Conservation (phyloP, 2,113 vertebrate genomes). For the Ahaetulla prasina region DNA sequence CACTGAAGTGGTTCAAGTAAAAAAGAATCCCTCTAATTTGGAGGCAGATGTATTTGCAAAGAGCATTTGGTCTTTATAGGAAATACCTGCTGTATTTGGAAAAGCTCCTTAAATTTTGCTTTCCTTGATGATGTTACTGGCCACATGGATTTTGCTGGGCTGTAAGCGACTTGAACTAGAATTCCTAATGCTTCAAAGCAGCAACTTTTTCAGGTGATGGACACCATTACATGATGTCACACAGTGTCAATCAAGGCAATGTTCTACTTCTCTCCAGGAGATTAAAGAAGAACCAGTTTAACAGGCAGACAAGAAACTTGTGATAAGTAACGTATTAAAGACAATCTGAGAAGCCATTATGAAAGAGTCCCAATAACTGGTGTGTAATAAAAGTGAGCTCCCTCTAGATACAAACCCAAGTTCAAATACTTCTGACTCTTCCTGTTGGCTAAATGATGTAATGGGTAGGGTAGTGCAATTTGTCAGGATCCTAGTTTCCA, state of each 20-base stretch:
- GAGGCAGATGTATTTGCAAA: conserved; percentile 4
- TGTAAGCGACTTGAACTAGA: conserved; percentile 6
- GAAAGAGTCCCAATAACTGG: not conserved
- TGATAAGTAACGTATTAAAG: not conserved
- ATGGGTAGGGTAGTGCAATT: not conserved
- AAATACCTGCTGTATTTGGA: not conserved
- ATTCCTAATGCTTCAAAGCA: not conserved
- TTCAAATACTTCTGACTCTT: not conserved
- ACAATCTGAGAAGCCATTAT: not conserved
- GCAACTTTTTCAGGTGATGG: not conserved
- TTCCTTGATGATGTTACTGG: not conserved
- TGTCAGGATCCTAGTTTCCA: not conserved
- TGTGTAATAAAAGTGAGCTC: not conserved
- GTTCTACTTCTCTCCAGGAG: not conserved
- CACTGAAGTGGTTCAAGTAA: not conserved
- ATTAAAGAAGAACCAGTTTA: not conserved
- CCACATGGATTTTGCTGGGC: not conserved
- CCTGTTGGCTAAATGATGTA: not conserved
- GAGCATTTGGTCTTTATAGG: not conserved
- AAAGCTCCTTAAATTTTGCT: not conserved
- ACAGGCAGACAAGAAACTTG: not conserved
- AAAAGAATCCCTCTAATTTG: not conserved
- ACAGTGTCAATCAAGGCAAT: not conserved
- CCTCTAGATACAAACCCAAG: not conserved
- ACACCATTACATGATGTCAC: not conserved